Percentiles rank a stretch among this genome's conserved stretches.
phyloP scores from a whole-genome alignment of 1,140 invertebrate genomes.

The Samia ricini region DNA sequence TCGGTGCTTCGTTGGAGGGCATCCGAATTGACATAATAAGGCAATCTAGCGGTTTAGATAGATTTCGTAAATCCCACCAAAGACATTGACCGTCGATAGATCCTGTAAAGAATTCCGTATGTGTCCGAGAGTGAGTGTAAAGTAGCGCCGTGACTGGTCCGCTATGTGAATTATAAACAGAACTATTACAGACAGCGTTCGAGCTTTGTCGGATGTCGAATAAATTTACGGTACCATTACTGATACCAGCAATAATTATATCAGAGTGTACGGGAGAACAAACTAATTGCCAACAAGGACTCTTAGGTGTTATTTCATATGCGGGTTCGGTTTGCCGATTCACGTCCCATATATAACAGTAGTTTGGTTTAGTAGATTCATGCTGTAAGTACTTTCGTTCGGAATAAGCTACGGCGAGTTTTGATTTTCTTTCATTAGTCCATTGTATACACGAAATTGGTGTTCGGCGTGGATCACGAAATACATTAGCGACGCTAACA shows the following conservation, averaged over 20 bases:
- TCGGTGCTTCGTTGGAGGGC: constrained; percentile 80
- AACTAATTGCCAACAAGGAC: constrained; percentile 85
- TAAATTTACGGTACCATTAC: constrained; percentile 87
- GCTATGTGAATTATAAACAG: constrained; percentile 83
- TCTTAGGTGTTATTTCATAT: constrained; percentile 81
- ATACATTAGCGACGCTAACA: constrained; percentile 84
- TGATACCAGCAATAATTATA: constrained; percentile 87
- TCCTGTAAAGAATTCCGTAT: constrained; percentile 90
- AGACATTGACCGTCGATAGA: constrained; percentile 91
- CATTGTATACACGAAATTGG: constrained; percentile 87
- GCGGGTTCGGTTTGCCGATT: constrained; percentile 90
- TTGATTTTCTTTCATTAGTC: constrained; percentile 88
- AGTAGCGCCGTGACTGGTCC: constrained; percentile 83
- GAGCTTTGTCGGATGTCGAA: constrained; percentile 85
- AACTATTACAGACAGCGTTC: constrained; percentile 75
- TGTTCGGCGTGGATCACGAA: constrained; percentile 79
- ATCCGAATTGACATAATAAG: constrained; percentile 83
- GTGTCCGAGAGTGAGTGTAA: constrained; percentile 88
- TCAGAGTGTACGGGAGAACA: constrained; percentile 92
- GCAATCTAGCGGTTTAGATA: constrained; percentile 85
- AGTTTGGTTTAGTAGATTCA: constrained; percentile 79
- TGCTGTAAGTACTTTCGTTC: constrained; percentile 80
- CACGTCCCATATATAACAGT: constrained; percentile 86
- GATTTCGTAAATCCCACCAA: constrained; percentile 91
- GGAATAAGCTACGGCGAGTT: constrained; percentile 89